Conservation (phyloP, 2,797 vertebrate species). For the Phyllotis vaccarum region DNA sequence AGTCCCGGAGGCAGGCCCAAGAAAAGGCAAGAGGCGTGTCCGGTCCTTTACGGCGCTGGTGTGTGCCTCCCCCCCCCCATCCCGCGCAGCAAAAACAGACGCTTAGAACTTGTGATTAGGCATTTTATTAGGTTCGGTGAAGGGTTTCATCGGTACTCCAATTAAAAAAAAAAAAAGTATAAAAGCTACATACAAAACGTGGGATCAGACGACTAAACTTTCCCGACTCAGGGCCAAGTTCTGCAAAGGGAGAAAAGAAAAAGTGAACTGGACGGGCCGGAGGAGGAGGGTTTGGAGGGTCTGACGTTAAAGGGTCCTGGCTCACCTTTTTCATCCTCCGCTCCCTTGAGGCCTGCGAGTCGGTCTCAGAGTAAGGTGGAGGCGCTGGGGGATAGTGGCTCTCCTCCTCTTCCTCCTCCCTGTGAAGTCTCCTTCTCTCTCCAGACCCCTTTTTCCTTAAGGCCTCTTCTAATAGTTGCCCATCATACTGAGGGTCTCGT, state of each 20-base stretch:
- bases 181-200: slow-evolving; percentile 75
- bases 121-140: slow-evolving; percentile 73
- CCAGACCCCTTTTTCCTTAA: slow-evolving; percentile 90
- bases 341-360: slow-evolving; percentile 91
- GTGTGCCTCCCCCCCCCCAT: fast-evolving
- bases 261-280: not conserved
- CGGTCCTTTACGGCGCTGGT: too few species aligned
- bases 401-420: slow-evolving; percentile 83
- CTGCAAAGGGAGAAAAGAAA: slow-evolving; percentile 86
- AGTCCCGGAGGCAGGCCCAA: fast-evolving
- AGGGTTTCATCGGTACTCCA: not conserved
- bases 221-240: slow-evolving; percentile 94
- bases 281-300: too few species aligned
- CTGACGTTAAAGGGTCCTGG: fast-evolving
- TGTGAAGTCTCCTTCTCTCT: slow-evolving; percentile 84
- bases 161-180: slow-evolving; percentile 68
- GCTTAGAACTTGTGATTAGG: not conserved
- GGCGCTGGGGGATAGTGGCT: slow-evolving; percentile 88
- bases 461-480: slow-evolving; percentile 91
- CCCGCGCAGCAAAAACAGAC: not conserved
- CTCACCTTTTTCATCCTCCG: slow-evolving; percentile 92
- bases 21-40: not conserved
- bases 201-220: slow-evolving; percentile 93
- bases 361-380: slow-evolving; percentile 89
- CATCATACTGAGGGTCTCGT: slow-evolving; percentile 88